phyloP scores from a whole-genome alignment of 2,797 vertebrate species.

The Tragelaphus oryx region DNA sequence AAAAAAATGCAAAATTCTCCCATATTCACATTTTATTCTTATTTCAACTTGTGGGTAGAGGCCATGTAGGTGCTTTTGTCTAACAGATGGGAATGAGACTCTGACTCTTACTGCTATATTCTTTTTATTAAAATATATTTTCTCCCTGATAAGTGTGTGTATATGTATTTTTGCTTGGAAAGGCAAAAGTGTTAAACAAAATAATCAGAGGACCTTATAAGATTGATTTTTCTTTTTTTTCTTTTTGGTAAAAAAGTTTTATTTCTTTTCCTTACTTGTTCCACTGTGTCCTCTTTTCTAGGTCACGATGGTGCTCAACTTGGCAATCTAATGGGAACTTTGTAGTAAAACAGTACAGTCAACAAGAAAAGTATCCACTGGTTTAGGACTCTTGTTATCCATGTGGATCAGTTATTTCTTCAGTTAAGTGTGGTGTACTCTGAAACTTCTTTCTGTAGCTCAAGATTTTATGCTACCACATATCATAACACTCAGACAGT shows the following conservation, averaged over 20 bases:
- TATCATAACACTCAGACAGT: not conserved
- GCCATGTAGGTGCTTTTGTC: not conserved
- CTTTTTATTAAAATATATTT: constrained; percentile 38
- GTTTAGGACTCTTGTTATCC: not conserved
- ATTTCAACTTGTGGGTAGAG: not conserved
- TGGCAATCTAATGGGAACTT: not conserved
- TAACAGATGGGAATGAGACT: not conserved
- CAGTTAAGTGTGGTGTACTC: not conserved
- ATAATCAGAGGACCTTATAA: not conserved
- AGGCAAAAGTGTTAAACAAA: constrained; percentile 1
- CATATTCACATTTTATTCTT: not conserved
- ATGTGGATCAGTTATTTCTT: not conserved
- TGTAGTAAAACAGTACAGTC: not conserved
- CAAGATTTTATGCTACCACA: not conserved
- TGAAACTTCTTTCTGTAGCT: not conserved
- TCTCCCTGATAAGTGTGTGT: constrained; percentile 18
- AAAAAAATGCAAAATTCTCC: not conserved
- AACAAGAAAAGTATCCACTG: not conserved
- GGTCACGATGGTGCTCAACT: not conserved
- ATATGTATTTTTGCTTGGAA: constrained; percentile 20
- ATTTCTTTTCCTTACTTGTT: not conserved
- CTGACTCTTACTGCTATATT: not conserved
- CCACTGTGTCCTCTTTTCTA: not conserved
- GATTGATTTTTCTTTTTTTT: not conserved
- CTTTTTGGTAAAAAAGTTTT: not conserved